phyloP scores from a whole-genome alignment of 2,113 vertebrate genomes.

The Epinephelus moara region DNA sequence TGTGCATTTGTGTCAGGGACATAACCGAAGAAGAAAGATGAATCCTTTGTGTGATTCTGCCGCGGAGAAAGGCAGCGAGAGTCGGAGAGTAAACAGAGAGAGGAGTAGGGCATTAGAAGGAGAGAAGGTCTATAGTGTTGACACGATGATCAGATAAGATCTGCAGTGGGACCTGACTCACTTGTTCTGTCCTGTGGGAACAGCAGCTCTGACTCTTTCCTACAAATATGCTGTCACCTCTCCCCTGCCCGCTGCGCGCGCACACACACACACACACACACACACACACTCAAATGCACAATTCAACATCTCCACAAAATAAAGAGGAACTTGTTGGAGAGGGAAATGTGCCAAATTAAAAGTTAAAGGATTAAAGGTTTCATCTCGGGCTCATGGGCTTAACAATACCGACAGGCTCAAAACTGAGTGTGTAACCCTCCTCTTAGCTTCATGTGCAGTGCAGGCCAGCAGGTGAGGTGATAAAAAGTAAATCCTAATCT shows the following conservation, averaged over 20 bases:
- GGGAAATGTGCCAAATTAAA: conserved; percentile 22
- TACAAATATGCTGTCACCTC: conserved; percentile 54
- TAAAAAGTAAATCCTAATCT: conserved; percentile 71
- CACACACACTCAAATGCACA: conserved; percentile 22
- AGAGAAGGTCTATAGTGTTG: conserved; percentile 69
- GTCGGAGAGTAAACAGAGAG: conserved; percentile 61
- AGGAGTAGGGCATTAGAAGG: conserved; percentile 52
- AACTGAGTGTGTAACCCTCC: conserved; percentile 22
- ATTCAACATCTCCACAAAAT: conserved; percentile 2
- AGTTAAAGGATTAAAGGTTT: not conserved
- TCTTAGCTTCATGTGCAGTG: conserved; percentile 27
- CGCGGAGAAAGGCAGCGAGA: conserved; percentile 32
- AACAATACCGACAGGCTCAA: not conserved
- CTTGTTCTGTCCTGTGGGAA: conserved; percentile 77
- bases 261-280: conserved; percentile 26
- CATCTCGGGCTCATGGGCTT: conserved; percentile 2
- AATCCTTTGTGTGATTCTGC: conserved; percentile 68
- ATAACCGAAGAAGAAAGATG: conserved; percentile 59
- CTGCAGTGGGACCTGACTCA: conserved; percentile 68
- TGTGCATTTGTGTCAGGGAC: conserved; percentile 56
- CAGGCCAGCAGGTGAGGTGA: conserved; percentile 32
- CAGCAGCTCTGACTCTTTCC: conserved; percentile 57
- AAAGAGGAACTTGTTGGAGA: conserved; percentile 12
- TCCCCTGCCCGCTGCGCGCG: conserved; percentile 2
- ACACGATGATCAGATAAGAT: conserved; percentile 80